phyloP scores from a whole-genome alignment of 2,113 vertebrate genomes.

The Poicephalus meyeri region DNA sequence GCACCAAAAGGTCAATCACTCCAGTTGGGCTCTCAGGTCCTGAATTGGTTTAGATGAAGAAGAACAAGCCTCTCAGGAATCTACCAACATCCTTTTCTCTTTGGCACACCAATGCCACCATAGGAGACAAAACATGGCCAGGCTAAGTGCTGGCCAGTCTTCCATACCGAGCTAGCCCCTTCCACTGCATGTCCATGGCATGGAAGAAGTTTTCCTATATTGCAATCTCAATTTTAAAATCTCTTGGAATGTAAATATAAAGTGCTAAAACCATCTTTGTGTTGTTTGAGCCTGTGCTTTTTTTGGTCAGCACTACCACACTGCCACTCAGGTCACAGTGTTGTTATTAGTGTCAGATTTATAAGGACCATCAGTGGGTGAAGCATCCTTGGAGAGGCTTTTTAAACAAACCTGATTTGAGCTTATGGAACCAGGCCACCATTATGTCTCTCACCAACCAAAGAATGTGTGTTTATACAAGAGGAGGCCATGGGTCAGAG shows the following conservation, averaged over 20 bases:
- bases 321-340: not conserved
- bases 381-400: constrained; percentile 34
- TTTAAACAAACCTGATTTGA: constrained; percentile 64
- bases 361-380: constrained; percentile 35
- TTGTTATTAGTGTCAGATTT: constrained; percentile 34
- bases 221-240: not conserved
- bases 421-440: constrained; percentile 46
- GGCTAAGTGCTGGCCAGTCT: not conserved
- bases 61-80: not conserved
- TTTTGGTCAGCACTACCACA: not conserved
- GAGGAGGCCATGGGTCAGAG: constrained; percentile 55
- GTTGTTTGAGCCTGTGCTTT: not conserved
- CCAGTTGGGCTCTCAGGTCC: fast-evolving
- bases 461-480: constrained; percentile 65
- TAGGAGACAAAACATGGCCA: not conserved
- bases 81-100: not conserved
- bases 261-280: fast-evolving
- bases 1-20: not conserved
- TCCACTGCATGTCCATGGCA: not conserved
- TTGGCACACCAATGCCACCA: fast-evolving
- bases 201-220: not conserved
- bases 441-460: constrained; percentile 45
- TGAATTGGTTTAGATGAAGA: not conserved
- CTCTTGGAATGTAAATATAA: not conserved
- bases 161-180: not conserved